Base-by-base conservation (phyloP, 2,888 invertebrate genomes). In the Lucinisca nassula region DNA sequence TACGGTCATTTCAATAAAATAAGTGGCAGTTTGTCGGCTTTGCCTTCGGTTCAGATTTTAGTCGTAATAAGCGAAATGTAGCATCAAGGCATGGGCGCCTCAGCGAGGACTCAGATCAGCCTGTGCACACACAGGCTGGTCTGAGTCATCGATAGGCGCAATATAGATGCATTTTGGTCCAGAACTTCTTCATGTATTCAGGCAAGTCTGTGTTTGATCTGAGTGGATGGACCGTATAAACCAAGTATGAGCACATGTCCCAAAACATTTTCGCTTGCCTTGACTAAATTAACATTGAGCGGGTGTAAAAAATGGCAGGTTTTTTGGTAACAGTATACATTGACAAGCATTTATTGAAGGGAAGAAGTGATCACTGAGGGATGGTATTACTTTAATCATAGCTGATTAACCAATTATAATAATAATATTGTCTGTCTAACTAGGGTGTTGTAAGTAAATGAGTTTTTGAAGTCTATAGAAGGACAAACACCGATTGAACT, bases 1-100 rank as follows among this genome's bases (percentile, higher is more conserved):
- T 81, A 83, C 85, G 85, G 85, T 78, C 61, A 87, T 83, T 84
- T 49, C 85, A 61, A 72, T 58, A 78, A 79, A 83, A 85, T 85
- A 87, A 83, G 82, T 72, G 82, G 72, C 82, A 78, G 58, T 85
- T 76, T 83, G 78, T 80, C 67, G 35, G 67, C 1, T 67, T 6
- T 24, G 67, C 67, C 67, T 67, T 10, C 67, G 35, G 35, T 35
- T 67, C 30, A n/a, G n/a, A n/a, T n/a, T n/a, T n/a, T n/a, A n/a
- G n/a, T n/a, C n/a, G n/a, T n/a, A n/a, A n/a, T n/a, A n/a, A n/a
- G n/a, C n/a, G n/a, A n/a, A n/a, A n/a, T n/a, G n/a, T n/a, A n/a
- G n/a, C n/a, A n/a, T n/a, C n/a, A n/a, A n/a, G n/a, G n/a, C n/a
- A n/a, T n/a, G n/a, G n/a, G n/a, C n/a, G n/a, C n/a, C n/a, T n/a